Base-by-base conservation (phyloP, 2,888 invertebrate genomes). In the Gymnosoma rotundatum region DNA sequence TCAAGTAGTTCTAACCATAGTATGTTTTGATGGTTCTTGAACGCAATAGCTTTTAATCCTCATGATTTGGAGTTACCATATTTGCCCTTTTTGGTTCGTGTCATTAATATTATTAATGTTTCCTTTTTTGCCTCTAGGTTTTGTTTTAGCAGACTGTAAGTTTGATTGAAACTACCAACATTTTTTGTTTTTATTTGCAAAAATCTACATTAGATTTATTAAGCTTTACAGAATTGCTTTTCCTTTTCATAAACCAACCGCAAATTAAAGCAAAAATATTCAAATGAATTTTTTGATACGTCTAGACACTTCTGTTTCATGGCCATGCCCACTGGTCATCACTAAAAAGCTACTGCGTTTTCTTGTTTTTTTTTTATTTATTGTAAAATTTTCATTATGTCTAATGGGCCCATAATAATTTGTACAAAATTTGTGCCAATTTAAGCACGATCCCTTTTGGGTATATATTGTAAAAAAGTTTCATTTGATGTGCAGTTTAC, bases 371-470 rank as follows among this genome's bases (percentile, higher is more conserved):
- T 48, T 76, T 32, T n/a, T 52, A 2, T 18, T 56, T 58, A 25
- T 66, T 45, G n/a, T 14, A 2, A 2, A 42, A 42, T 32, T 21
- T 76, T 80, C 50, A 76, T 73, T 66, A 64, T 50, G 63, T 67
- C 78, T 75, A 78, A 85, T 79, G 52, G 78, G 74, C 70, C 70
- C 72, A 60, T 66, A 20, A 76, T 83, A 80, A 82, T 86, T 85
- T 80, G 82, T 69, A 16, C 8, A 52, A 81, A 83, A 87, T 85
- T 83, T 87, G 64, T 86, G 86, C 79, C 86, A 86, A 86, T 85
- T 81, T 80, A 79, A 74, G 42, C 86, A 87, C 86, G 86, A 87
- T 86, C 86, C 69, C 58, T 86, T 78, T 85, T 86, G 74, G 70
- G 50, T 61, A 20, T 54, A 70, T 52, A 42, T 25, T 36, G 25